Conservation (phyloP, 2,888 invertebrate species). For the Lycaena phlaeas region DNA sequence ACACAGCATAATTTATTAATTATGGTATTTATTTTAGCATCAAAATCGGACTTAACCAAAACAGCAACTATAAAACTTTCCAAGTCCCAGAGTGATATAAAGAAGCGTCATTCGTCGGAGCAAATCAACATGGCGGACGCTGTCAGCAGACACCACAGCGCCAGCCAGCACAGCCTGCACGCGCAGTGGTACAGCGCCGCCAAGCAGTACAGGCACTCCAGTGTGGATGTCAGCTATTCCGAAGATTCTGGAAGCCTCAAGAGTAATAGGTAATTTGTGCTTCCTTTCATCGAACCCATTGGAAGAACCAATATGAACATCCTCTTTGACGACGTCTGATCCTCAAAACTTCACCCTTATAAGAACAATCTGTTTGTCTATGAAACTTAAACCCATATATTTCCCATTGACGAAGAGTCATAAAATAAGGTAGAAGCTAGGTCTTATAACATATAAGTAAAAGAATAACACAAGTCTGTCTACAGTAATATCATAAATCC, state of each 20-base stretch:
- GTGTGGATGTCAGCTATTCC: conserved; percentile 71
- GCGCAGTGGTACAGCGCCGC: conserved; percentile 51
- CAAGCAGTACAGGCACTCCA: conserved; percentile 47
- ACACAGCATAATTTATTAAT: too few relatives aligned
- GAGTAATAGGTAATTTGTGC: conserved; percentile 60
- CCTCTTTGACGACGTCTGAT: too few relatives aligned
- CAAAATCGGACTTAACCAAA: conserved; percentile 47
- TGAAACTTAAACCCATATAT: too few relatives aligned
- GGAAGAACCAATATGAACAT: too few relatives aligned
- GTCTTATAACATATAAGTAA: too few relatives aligned
- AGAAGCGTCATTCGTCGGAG: conserved; percentile 65
- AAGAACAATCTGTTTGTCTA: too few relatives aligned
- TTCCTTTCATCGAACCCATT: not conserved
- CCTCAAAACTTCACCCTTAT: not conserved
- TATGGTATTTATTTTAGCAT: too few relatives aligned
- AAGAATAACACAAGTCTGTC: too few relatives aligned
- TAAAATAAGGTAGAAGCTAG: too few relatives aligned
- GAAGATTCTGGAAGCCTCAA: conserved; percentile 81
- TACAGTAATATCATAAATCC: too few relatives aligned
- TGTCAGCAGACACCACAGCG: conserved; percentile 50
- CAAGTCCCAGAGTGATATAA: conserved; percentile 70
- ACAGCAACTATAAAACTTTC: conserved; percentile 46
- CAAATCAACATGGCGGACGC: conserved; percentile 45
- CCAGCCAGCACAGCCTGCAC: conserved; percentile 54
- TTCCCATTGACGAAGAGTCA: too few relatives aligned